These are phyloP conservation scores for Metellina segmentata DNA, from an alignment of 2,888 invertebrate genomes.

Conservation along the genomic window DNA sequence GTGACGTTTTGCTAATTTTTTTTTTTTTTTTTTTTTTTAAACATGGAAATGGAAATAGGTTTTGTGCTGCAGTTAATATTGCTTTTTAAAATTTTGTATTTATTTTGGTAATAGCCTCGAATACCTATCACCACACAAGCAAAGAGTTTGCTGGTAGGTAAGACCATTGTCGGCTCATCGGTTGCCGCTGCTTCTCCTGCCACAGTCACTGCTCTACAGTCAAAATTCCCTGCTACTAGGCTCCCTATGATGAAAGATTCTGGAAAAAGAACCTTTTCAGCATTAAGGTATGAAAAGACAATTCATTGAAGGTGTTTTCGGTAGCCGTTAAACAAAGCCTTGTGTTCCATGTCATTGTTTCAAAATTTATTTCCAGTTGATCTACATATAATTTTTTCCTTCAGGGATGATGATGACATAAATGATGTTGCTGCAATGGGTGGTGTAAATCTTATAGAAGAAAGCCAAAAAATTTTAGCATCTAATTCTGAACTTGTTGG, in stretches of 20 bases:
- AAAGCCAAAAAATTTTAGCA: slow-evolving; percentile 95
- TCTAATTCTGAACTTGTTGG: slow-evolving; percentile 92
- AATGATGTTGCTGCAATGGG: slow-evolving; percentile 99
- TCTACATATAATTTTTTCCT: neutral
- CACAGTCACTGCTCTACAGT: slow-evolving; percentile 71
- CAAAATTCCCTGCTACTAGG: slow-evolving; percentile 46
- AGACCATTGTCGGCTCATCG: slow-evolving; percentile 55
- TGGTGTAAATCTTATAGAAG: slow-evolving; percentile 97
- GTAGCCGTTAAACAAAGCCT: neutral
- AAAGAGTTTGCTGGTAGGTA: slow-evolving; percentile 70
- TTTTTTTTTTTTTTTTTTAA: neutral
- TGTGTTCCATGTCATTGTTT: neutral
- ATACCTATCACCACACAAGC: slow-evolving; percentile 33
- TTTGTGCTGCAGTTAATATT: neutral
- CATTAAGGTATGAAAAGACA: slow-evolving; percentile 52
- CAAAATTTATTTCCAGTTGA: neutral
- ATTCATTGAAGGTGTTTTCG: neutral
- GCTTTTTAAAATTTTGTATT: too few relatives aligned
- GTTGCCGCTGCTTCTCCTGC: slow-evolving; percentile 73
- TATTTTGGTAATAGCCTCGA: slow-evolving; percentile 24
- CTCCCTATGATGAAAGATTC: slow-evolving; percentile 38
- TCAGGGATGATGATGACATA: slow-evolving; percentile 94
- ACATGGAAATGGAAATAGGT: neutral
- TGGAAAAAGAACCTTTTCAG: slow-evolving; percentile 69
- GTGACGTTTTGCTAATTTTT: neutral